These are phyloP conservation scores for Calidris pugnax DNA, from an alignment of 2,113 vertebrate species.

Conservation along the genomic window DNA sequence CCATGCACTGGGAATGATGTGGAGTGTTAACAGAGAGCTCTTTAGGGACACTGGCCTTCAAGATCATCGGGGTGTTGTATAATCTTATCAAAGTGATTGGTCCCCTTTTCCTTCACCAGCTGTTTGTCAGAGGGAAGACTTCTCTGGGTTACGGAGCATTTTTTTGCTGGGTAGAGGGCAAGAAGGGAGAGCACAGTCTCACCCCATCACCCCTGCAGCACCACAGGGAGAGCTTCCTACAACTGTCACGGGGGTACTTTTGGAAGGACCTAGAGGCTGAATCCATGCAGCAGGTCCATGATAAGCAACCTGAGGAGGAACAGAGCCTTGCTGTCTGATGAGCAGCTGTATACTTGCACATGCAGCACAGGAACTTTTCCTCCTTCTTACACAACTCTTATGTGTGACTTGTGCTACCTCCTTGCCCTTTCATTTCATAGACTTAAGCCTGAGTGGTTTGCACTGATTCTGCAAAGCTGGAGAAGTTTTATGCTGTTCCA, in stretches of 20 bases:
- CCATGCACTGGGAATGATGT: neutral
- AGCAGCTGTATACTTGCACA: rapidly evolving
- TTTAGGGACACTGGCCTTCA: neutral
- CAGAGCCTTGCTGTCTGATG: neutral
- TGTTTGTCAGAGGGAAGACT: neutral
- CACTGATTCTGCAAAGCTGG: neutral
- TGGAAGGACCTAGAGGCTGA: neutral
- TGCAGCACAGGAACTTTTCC: neutral
- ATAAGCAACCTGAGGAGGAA: neutral
- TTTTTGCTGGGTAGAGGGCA: too few species aligned
- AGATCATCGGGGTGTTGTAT: neutral
- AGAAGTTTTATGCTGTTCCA: neutral
- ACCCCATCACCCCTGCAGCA: neutral
- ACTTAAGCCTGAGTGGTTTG: neutral
- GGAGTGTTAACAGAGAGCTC: neutral
- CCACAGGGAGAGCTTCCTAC: neutral
- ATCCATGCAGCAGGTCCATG: neutral
- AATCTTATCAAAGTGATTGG: rapidly evolving
- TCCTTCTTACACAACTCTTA: neutral
- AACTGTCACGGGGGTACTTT: neutral
- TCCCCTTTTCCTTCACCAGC: neutral
- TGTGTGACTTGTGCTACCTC: rapidly evolving
- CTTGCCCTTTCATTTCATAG: neutral
- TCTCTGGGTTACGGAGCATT: rapidly evolving
- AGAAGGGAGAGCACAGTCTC: neutral